Conservation (phyloP, 2,888 invertebrate species). For the Phortica okadai region DNA sequence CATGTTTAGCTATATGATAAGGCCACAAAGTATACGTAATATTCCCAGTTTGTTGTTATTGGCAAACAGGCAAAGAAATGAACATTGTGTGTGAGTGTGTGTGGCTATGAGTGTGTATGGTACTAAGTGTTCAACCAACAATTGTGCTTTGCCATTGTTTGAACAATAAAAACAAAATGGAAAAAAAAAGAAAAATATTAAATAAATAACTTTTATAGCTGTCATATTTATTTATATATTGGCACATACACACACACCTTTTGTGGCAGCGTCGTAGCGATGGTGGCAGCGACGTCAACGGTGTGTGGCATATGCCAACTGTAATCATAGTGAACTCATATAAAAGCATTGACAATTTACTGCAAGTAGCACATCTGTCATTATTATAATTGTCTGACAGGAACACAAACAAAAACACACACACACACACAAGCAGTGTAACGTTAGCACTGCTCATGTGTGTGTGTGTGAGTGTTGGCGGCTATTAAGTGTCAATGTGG, state of each 20-base stretch:
- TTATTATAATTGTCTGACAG: constrained; percentile 59
- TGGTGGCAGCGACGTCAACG: neutral
- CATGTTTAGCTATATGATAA: neutral
- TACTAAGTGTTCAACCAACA: neutral
- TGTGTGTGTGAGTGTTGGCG: neutral
- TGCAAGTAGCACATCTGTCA: constrained; percentile 57
- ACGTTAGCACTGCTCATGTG: constrained; percentile 37
- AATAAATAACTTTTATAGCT: constrained; percentile 40
- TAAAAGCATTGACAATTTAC: constrained; percentile 37
- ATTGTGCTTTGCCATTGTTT: neutral
- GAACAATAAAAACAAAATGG: neutral
- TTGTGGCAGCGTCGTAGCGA: neutral
- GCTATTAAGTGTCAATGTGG: constrained; percentile 35
- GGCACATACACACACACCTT: constrained; percentile 20
- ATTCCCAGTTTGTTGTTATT: neutral
- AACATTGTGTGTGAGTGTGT: neutral
- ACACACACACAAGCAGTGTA: constrained; percentile 27
- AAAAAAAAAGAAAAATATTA: constrained; percentile 15
- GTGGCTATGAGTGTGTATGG: neutral
- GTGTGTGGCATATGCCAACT: neutral
- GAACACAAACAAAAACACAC: constrained; percentile 28
- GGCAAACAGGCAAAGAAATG: neutral
- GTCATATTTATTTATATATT: constrained; percentile 39
- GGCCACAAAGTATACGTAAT: neutral
- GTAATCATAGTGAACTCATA: neutral